phyloP scores from a whole-genome alignment of 1,140 invertebrate genomes.

The Eufriesea mexicana region DNA sequence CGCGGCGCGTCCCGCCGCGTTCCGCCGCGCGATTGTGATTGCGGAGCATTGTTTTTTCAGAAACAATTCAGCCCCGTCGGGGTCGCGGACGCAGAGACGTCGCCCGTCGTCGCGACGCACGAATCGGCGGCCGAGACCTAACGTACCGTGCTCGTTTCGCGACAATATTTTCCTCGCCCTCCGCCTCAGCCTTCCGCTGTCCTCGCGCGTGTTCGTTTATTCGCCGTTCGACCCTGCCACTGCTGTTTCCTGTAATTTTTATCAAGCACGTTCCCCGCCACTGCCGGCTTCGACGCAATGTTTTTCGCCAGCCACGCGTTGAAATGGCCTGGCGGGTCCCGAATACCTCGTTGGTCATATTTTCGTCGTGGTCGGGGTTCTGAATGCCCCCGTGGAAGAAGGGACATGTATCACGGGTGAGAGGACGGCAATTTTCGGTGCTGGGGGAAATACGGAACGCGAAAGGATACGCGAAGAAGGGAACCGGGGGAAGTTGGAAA shows the following conservation, averaged over 20 bases:
- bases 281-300: conserved; percentile 19
- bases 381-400: neutral
- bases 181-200: neutral
- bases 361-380: neutral
- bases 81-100: conserved; percentile 25
- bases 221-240: conserved; percentile 1
- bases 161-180: conserved; percentile 6
- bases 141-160: conserved; percentile 28
- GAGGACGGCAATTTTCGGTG: neutral
- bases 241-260: conserved; percentile 24
- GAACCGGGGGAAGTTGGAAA: too few relatives aligned
- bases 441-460: neutral
- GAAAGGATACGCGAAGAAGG: too few relatives aligned
- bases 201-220: conserved; percentile 10
- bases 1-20: neutral
- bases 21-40: conserved; percentile 37
- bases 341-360: conserved; percentile 25
- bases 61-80: conserved; percentile 32
- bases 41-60: conserved; percentile 35
- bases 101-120: conserved; percentile 17
- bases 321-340: neutral
- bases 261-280: conserved; percentile 9
- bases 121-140: neutral
- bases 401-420: neutral
- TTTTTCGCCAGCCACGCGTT: conserved; percentile 16